phyloP scores from a whole-genome alignment of 92 coral and sea anemone species.

The Hydrozoanthus gracilis region DNA sequence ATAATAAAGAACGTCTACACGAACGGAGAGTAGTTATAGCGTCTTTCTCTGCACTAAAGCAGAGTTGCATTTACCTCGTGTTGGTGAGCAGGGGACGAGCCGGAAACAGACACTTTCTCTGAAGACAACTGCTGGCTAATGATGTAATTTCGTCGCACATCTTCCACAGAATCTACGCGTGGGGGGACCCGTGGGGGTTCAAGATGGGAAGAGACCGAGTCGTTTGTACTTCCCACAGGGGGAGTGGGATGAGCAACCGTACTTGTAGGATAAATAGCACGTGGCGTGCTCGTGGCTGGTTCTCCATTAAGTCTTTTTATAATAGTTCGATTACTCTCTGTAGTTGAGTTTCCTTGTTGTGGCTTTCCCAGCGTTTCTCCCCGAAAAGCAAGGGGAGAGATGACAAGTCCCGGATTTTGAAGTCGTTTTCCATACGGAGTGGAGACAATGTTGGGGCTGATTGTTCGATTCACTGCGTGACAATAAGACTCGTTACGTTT shows the following conservation, averaged over 20 bases:
- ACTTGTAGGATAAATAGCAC: conserved; percentile 72
- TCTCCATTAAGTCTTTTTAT: conserved; percentile 36
- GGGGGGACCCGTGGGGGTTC: conserved; percentile 77
- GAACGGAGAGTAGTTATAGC: background rate
- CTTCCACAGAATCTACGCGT: conserved; percentile 76
- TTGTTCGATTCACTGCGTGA: conserved; percentile 80
- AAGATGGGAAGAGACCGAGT: conserved; percentile 49
- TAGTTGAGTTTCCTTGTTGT: conserved; percentile 5
- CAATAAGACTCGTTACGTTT: conserved; percentile 95
- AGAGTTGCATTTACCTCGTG: conserved; percentile 40
- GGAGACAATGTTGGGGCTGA: conserved; percentile 50
- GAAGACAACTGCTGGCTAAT: conserved; percentile 56
- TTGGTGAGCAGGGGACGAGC: conserved; percentile 4
- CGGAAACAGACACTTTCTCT: conserved; percentile 12
- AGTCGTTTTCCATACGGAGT: conserved; percentile 62
- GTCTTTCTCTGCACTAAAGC: conserved; percentile 12
- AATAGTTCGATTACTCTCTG: conserved; percentile 28
- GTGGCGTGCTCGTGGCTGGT: conserved; percentile 43
- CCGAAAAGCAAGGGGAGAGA: conserved; percentile 59
- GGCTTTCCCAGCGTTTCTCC: conserved; percentile 21
- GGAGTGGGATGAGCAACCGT: conserved; percentile 96
- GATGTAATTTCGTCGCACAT: conserved; percentile 52
- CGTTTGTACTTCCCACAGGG: conserved; percentile 73
- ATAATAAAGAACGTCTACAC: background rate
- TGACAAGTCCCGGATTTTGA: conserved; percentile 53